Conservation (phyloP, 2,113 vertebrate species). For the Plestiodon gilberti region DNA sequence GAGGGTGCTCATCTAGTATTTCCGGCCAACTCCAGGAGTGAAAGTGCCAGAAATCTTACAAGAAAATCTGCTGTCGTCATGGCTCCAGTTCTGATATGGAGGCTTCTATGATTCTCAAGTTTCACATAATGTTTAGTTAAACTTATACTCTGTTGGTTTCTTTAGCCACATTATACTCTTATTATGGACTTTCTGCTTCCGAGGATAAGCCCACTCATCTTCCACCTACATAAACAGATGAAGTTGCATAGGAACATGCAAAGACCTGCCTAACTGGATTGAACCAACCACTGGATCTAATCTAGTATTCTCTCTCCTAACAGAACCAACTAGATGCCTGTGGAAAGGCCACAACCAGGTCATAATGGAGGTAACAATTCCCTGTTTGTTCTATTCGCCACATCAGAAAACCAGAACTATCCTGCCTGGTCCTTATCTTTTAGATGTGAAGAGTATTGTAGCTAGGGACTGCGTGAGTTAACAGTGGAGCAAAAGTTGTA, state of each 20-base stretch:
- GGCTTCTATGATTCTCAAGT: not conserved
- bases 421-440: not conserved
- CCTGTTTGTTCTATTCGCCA: not conserved
- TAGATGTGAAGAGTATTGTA: not conserved
- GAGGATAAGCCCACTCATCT: not conserved
- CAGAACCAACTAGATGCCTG: not conserved
- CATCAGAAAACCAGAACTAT: not conserved
- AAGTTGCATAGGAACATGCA: not conserved
- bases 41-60: not conserved
- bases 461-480: not conserved
- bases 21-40: not conserved
- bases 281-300: not conserved
- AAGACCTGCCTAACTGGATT: not conserved
- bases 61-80: not conserved
- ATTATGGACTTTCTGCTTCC: not conserved
- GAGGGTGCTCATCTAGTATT: slow-evolving; percentile 2
- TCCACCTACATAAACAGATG: not conserved
- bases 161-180: not conserved
- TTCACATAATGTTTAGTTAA: not conserved
- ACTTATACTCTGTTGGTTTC: not conserved
- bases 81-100: slow-evolving; percentile 1
- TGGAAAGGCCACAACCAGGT: not conserved
- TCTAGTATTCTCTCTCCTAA: not conserved
- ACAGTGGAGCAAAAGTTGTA: not conserved
- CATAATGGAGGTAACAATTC: not conserved